Percentiles rank a stretch among this genome's conserved stretches.
These are phyloP conservation scores for Marmota monax DNA, from an alignment of 2,113 vertebrate genomes.

Conservation along the genomic window DNA sequence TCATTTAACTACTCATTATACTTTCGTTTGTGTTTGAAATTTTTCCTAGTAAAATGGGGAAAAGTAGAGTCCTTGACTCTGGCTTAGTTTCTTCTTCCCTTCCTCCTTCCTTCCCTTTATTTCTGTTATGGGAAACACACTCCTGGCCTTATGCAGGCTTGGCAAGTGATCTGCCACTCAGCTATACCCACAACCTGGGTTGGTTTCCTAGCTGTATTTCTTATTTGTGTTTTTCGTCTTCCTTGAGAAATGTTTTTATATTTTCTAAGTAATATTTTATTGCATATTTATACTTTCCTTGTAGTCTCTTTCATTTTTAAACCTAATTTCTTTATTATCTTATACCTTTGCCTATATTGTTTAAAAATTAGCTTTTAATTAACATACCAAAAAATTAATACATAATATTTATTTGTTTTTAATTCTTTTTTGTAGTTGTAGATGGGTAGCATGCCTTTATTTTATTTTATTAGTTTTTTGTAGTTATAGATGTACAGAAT, in stretches of 20 bases:
- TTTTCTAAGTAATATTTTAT: not conserved
- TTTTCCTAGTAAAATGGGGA: too few relatives aligned
- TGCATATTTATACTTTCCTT: not conserved
- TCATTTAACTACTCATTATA: not conserved
- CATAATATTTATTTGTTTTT: not conserved
- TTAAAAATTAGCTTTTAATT: not conserved
- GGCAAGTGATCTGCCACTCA: not conserved
- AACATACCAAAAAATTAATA: not conserved
- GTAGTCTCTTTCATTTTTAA: not conserved
- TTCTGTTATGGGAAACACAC: not conserved
- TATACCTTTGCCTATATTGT: not conserved
- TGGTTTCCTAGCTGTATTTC: not conserved
- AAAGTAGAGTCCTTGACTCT: not conserved
- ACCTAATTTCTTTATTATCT: not conserved
- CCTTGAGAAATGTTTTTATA: too few relatives aligned
- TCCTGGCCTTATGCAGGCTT: not conserved
- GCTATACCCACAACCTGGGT: not conserved
- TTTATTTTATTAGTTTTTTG: too few relatives aligned
- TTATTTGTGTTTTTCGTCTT: too few relatives aligned
- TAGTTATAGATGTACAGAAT: too few relatives aligned
- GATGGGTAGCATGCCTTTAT: too few relatives aligned
- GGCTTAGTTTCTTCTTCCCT: too few relatives aligned
- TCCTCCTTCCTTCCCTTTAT: not conserved
- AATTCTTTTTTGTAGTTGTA: too few relatives aligned
- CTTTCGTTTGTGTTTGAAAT: not conserved